Evolutionary conservation across 2,888 invertebrate genomes (phyloP).

Genomic region (Flexamia atlantica): DNA sequence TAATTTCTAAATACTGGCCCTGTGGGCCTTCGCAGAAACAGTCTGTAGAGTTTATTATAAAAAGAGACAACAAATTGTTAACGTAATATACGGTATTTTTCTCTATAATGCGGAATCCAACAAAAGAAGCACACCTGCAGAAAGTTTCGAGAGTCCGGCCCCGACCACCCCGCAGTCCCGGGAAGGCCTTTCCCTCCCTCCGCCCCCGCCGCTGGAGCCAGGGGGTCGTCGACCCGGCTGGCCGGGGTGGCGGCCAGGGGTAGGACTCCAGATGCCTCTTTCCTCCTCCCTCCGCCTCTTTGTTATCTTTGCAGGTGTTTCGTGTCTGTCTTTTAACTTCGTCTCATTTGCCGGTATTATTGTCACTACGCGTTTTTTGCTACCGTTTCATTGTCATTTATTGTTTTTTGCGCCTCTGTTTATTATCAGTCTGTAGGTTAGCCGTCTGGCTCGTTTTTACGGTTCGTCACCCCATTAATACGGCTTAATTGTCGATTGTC

Average conservation of each 20-base stretch:
- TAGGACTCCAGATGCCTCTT: neutral
- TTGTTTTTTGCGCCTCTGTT: conserved; percentile 11
- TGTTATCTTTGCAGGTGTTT: neutral
- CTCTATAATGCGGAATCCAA: too few relatives aligned
- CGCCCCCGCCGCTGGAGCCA: neutral
- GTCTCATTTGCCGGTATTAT: conserved; percentile 6
- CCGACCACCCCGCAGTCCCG: conserved; percentile 6
- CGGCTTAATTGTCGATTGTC: conserved; percentile 1
- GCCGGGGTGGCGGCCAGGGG: neutral
- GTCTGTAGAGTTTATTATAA: too few relatives aligned
- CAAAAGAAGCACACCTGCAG: neutral
- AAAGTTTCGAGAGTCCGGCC: neutral
- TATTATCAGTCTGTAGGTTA: neutral
- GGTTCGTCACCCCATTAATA: neutral
- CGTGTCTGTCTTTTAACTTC: neutral
- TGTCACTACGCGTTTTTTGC: neutral
- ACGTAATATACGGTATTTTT: too few relatives aligned
- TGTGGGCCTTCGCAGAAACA: too few relatives aligned
- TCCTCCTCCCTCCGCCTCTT: neutral
- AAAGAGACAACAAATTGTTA: too few relatives aligned
- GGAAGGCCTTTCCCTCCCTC: neutral
- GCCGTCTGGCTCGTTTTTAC: conserved; percentile 5
- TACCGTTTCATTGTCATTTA: neutral
- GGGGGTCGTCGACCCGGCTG: neutral
- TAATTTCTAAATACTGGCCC: too few relatives aligned